Percentiles rank a stretch among this genome's conserved stretches.
Evolutionary conservation across 2,113 vertebrate species (phyloP).

Genomic region (Gadus macrocephalus): DNA sequence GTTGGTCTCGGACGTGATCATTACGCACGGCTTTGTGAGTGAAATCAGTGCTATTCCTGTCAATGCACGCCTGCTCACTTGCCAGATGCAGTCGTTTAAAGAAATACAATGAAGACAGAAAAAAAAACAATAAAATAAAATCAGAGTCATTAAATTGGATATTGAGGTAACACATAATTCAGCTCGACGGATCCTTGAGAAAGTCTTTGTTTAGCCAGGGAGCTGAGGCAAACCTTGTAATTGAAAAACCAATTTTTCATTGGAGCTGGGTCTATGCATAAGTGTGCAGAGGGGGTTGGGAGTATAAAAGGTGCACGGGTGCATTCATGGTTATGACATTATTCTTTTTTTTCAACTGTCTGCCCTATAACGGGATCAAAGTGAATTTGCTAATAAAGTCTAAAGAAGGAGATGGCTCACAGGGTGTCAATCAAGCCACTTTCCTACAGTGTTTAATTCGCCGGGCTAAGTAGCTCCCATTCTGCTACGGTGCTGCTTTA

Average conservation of each 20-base stretch:
- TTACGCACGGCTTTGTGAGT: conserved; percentile 65
- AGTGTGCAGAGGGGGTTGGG: conserved; percentile 35
- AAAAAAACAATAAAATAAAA: conserved; percentile 70
- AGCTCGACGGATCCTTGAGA: conserved; percentile 64
- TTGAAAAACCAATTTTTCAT: conserved; percentile 78
- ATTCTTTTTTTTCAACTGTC: conserved; percentile 76
- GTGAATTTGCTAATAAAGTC: conserved; percentile 74
- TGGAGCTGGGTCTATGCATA: conserved; percentile 58
- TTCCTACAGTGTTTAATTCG: conserved; percentile 70
- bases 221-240: conserved; percentile 66
- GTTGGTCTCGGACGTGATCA: conserved; percentile 44
- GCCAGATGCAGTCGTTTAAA: conserved; percentile 61
- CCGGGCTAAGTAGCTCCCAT: conserved; percentile 49
- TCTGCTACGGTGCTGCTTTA: conserved; percentile 52
- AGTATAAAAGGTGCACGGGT: conserved; percentile 57
- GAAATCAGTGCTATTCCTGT: conserved; percentile 39
- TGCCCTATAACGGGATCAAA: conserved; percentile 68
- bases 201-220: conserved; percentile 75
- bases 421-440: conserved; percentile 64
- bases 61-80: conserved; percentile 40
- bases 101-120: conserved; percentile 70
- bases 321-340: conserved; percentile 75
- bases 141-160: conserved; percentile 77
- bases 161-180: conserved; percentile 73
- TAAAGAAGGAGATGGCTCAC: conserved; percentile 57